Base-by-base conservation (phyloP, 1,140 invertebrate species). In the Adelges cooleyi region DNA sequence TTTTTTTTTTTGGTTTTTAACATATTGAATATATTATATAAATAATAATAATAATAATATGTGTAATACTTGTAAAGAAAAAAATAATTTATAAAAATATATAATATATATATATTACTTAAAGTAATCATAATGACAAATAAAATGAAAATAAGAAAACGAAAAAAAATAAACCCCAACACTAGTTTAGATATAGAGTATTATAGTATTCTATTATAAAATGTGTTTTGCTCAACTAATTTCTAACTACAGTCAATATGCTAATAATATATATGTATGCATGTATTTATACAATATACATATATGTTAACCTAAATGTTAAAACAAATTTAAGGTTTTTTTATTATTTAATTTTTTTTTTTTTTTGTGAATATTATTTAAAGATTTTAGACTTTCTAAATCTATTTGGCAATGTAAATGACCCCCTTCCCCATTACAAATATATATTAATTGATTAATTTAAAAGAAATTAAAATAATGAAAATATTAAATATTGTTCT, bases 221-320 rank as follows among this genome's bases (percentile, higher is more conserved):
- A 48, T 62, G 56, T 46, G 56, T 62, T 62, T 62, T 62, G 56
- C 56, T 62, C 56, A 62, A 62, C 56, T 62, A 62, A 62, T 62
- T 62, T 62, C 56, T 62, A 62, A 62, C 22, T 42, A 42, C 56
- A 62, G 56, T 62, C 56, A 62, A 62, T 46, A 62, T 62, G 54
- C 25, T 48, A 22, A 33, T 33, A 33, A 11, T 62, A 48, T 48
- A 46, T 33, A 33, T 15, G 18, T 46, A 46, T 46, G 20, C 29
- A 33, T 62, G 46, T 33, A 27, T 27, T 9, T 42, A 18, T 46
- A 29, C 15, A 27, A 18, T 9, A 15, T 46, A 17, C 13, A 46
- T 25, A 59, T 46, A 46, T 59, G 46, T 29, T 17, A 59, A 59
- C 23, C 22, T 56, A 42, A 42, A 44, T 44, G 27, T 59, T 59